Conservation (phyloP, 2,113 vertebrate species). For the Pedetes capensis region DNA sequence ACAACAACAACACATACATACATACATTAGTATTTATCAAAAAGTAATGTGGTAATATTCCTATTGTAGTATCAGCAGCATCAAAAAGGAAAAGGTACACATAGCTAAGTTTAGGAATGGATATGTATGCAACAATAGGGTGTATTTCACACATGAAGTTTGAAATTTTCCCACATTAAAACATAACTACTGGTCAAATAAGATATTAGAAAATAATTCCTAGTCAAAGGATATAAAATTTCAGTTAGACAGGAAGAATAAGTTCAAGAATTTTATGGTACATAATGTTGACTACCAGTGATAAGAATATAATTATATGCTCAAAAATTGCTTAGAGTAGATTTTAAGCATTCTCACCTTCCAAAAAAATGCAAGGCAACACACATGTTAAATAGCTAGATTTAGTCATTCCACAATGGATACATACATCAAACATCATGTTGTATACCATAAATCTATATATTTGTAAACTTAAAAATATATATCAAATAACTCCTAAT, state of each 20-base stretch:
- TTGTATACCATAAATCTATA: background rate
- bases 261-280: background rate
- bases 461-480: background rate
- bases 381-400: background rate
- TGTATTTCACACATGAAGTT: background rate
- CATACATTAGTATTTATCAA: conserved; percentile 33
- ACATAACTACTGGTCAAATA: background rate
- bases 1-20: too few species aligned
- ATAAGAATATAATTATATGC: background rate
- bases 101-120: background rate
- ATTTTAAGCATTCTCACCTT: background rate
- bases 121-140: background rate
- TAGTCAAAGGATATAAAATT: background rate
- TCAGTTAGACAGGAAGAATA: background rate
- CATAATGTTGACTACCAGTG: background rate
- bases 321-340: background rate
- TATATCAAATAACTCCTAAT: background rate
- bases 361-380: background rate
- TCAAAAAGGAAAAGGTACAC: background rate
- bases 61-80: background rate
- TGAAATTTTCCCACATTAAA: background rate
- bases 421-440: background rate
- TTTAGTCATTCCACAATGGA: background rate
- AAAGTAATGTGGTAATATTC: background rate
- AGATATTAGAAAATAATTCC: background rate